These are phyloP conservation scores for Brachionichthys hirsutus DNA, from an alignment of 2,113 vertebrate species.

Conservation along the genomic window DNA sequence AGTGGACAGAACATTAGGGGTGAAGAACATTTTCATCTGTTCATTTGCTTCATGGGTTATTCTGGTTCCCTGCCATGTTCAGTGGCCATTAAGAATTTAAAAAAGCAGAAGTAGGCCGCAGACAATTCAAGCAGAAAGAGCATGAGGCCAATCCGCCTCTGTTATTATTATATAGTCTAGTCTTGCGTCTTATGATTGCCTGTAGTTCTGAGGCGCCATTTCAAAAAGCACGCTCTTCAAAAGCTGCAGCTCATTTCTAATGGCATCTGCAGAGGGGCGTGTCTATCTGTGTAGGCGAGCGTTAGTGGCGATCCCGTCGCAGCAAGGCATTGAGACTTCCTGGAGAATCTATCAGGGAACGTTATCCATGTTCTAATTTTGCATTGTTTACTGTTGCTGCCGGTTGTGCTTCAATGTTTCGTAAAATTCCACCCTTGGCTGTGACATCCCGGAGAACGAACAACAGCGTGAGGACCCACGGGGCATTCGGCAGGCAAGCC, in stretches of 20 bases:
- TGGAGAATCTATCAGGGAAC: slow-evolving; percentile 1
- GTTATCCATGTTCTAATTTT: neutral
- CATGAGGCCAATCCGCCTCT: slow-evolving; percentile 23
- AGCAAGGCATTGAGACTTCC: neutral
- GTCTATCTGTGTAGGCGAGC: too few relatives aligned
- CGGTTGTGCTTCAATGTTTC: too few relatives aligned
- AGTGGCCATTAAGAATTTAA: slow-evolving; percentile 57
- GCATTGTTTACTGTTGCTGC: neutral
- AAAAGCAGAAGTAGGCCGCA: slow-evolving; percentile 57
- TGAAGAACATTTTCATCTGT: neutral
- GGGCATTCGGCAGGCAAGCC: slow-evolving; percentile 4
- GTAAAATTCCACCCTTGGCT: too few relatives aligned
- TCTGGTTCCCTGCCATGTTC: slow-evolving; percentile 45
- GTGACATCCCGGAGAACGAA: slow-evolving; percentile 7
- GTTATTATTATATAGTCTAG: too few relatives aligned
- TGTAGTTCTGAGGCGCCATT: too few relatives aligned
- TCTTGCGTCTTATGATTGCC: too few relatives aligned
- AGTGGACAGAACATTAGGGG: too few relatives aligned
- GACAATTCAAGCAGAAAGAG: slow-evolving; percentile 39
- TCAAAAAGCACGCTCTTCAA: slow-evolving; percentile 45
- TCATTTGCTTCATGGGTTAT: slow-evolving; percentile 44
- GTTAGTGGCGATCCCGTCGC: too few relatives aligned
- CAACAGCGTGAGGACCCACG: slow-evolving; percentile 5
- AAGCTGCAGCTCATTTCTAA: slow-evolving; percentile 24
- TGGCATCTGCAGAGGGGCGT: too few relatives aligned